A percentile compares a stretch with the other conserved stretches of the same genome.
Conservation (phyloP, 2,797 vertebrate genomes). For the Huso huso region DNA sequence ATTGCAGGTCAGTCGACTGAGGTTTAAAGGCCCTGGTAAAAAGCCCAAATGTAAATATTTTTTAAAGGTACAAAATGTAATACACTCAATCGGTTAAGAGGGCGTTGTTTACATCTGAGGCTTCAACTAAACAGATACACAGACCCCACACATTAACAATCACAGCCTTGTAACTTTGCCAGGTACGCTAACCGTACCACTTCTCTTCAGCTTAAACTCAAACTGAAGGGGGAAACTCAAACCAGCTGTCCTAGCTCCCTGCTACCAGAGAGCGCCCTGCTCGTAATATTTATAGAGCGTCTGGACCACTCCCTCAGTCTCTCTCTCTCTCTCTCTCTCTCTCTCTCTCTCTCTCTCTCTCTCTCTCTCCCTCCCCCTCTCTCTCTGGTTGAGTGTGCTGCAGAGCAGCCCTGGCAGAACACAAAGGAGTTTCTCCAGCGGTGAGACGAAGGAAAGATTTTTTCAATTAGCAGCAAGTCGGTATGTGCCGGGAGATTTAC, state of each 20-base stretch:
- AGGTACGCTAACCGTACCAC: slow-evolving; percentile 11
- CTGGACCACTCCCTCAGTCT: slow-evolving; percentile 21
- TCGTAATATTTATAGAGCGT: slow-evolving; percentile 44
- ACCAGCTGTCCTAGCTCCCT: slow-evolving; percentile 43
- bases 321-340: slow-evolving; percentile 16
- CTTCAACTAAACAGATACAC: slow-evolving; percentile 20
- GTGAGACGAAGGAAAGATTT: slow-evolving; percentile 14
- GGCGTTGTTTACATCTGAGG: slow-evolving; percentile 19
- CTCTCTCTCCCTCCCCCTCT: background rate
- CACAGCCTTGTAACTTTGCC: slow-evolving; percentile 7
- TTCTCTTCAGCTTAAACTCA: slow-evolving; percentile 20
- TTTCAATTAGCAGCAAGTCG: slow-evolving; percentile 21
- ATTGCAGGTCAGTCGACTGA: too few relatives aligned
- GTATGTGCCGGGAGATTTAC: slow-evolving; percentile 22
- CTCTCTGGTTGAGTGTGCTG: slow-evolving; percentile 14
- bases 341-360: slow-evolving; percentile 5
- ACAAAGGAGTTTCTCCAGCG: slow-evolving; percentile 17
- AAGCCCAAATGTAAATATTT: slow-evolving; percentile 13
- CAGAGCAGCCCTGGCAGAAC: background rate
- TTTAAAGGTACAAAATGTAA: slow-evolving; percentile 3
- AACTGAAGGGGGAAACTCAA: slow-evolving; percentile 29
- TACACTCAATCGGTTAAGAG: slow-evolving; percentile 11
- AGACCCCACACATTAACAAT: slow-evolving; percentile 13
- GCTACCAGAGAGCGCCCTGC: slow-evolving; percentile 30
- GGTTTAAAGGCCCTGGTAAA: too few relatives aligned